Percentiles rank a stretch among this genome's conserved stretches.
phyloP scores from a whole-genome alignment of 2,888 invertebrate species.

The Yponomeuta cagnagella region DNA sequence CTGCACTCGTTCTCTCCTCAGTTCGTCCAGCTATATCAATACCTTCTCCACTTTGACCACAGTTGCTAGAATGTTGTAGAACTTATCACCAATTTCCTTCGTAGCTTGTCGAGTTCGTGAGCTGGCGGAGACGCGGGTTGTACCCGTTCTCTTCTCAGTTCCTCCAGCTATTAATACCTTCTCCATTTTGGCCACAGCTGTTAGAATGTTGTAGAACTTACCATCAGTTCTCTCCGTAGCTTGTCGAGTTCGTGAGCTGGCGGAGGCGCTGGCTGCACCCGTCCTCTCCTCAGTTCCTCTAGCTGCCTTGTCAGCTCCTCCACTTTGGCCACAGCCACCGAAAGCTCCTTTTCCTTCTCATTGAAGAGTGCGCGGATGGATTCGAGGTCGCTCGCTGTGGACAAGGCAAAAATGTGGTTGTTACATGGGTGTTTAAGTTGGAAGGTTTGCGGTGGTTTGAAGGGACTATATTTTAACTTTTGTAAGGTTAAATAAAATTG shows the following conservation, averaged over 20 bases:
- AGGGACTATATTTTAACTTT: background rate
- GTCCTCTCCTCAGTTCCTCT: conserved; percentile 88
- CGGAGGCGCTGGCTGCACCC: conserved; percentile 78
- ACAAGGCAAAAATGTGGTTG: conserved; percentile 30
- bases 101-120: conserved; percentile 78
- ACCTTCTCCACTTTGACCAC: conserved; percentile 98
- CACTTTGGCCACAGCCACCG: conserved; percentile 97
- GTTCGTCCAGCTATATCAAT: conserved; percentile 94
- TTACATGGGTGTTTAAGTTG: conserved; percentile 14
- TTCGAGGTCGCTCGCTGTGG: conserved; percentile 94
- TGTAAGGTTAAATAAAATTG: no score
- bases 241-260: conserved; percentile 94
- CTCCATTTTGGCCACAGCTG: conserved; percentile 41
- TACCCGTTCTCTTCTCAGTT: conserved; percentile 83
- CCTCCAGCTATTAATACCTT: conserved; percentile 94
- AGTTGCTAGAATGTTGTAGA: conserved; percentile 74
- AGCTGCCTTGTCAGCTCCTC: conserved; percentile 96
- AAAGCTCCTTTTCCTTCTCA: conserved; percentile 97
- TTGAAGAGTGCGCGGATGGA: conserved; percentile 96
- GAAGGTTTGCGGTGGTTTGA: background rate
- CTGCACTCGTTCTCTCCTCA: conserved; percentile 68
- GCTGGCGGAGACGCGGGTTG: conserved; percentile 80
- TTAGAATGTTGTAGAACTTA: conserved; percentile 52
- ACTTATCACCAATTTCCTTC: conserved; percentile 58
- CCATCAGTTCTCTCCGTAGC: conserved; percentile 93